Evolutionary conservation across 2,797 vertebrate genomes (phyloP), one percentile per base, ranked within the genome.

Genomic region (Picus viridis): DNA sequence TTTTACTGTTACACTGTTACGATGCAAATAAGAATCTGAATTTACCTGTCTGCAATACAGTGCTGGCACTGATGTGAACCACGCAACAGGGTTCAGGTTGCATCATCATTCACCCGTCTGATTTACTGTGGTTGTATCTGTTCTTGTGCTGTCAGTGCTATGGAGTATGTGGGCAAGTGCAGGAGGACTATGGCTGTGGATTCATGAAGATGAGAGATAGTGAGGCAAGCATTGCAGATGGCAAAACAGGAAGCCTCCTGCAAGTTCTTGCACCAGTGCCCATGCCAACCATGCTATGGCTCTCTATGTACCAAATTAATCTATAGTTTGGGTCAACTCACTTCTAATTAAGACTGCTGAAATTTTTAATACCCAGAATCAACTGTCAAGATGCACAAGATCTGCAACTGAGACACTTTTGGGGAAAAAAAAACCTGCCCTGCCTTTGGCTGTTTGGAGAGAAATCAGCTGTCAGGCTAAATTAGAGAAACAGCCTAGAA

Each of bases 51-150:
- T 68, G 3, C 10, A 57, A 41, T 24, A 10, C 34, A 53, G 29
- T 18, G n/a, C 34, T 64, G 58, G 32, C 58, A 68, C 7, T 68
- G 32, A 43, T 2, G 27, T 4, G 4, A 58, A 27, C 43, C 30
- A 12, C 2, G 2, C 36, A 16, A 0, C 0, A 0, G 16, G 19
- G 13, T 34, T 92, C 54, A n/a, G 32, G 34, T 49, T 76, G 45
- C 63, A 54, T 34, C 62, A n/a, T 17, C 72, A 5, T 2, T 12
- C 30, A 43, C 51, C 26, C 43, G 2, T 34, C 45, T 86, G n/a
- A 63, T 89, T 34, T 67, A 76, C 62, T 41, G 45, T 16, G 30
- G 29, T 64, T 64, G 39, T 30, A 22, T 27, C 47, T 73, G 41
- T 68, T 59, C 80, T 47, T 63, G 29, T 9, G 59, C 34, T 68